These are phyloP conservation scores for Yponomeuta sedellus DNA, from an alignment of 2,888 invertebrate genomes.

Conservation along the genomic window DNA sequence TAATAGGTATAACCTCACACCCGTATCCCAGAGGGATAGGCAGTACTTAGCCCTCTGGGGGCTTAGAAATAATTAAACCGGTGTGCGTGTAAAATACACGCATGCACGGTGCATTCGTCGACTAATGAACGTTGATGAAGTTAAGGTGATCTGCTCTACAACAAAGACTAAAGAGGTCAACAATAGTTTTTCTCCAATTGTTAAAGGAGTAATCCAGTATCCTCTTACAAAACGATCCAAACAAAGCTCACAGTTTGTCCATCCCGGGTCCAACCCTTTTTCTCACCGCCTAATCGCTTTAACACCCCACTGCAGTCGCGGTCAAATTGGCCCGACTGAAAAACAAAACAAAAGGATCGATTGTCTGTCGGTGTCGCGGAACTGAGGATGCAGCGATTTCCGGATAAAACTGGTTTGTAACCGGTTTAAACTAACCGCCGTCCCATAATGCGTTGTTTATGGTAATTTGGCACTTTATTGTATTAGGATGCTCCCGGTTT, in stretches of 20 bases:
- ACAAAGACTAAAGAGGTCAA: too few relatives aligned
- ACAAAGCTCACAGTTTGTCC: conserved; percentile 10
- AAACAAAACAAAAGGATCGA: conserved; percentile 45
- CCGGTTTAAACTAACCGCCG: conserved; percentile 53
- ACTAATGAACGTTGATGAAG: too few relatives aligned
- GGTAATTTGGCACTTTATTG: conserved; percentile 70
- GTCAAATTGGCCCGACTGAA: conserved; percentile 48
- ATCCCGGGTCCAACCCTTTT: conserved; percentile 20
- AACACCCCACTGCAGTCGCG: conserved; percentile 39
- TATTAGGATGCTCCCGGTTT: conserved; percentile 39
- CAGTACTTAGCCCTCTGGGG: too few relatives aligned
- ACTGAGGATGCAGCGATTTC: conserved; percentile 57
- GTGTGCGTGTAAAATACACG: too few relatives aligned
- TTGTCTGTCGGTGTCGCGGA: conserved; percentile 63
- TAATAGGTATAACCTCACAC: too few relatives aligned
- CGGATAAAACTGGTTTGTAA: conserved; percentile 55
- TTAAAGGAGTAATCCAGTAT: neutral
- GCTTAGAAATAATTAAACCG: too few relatives aligned
- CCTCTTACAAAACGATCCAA: conserved; percentile 5
- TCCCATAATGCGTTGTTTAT: conserved; percentile 69
- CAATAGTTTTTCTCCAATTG: too few relatives aligned
- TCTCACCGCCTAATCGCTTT: conserved; percentile 47
- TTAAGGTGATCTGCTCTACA: too few relatives aligned
- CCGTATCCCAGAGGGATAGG: too few relatives aligned
- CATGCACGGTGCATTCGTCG: too few relatives aligned